A percentile compares a stretch with the other conserved stretches of the same genome.
These are phyloP conservation scores for Heliopora coerulea DNA, from an alignment of 92 coral and sea anemone genomes.

Conservation along the genomic window DNA sequence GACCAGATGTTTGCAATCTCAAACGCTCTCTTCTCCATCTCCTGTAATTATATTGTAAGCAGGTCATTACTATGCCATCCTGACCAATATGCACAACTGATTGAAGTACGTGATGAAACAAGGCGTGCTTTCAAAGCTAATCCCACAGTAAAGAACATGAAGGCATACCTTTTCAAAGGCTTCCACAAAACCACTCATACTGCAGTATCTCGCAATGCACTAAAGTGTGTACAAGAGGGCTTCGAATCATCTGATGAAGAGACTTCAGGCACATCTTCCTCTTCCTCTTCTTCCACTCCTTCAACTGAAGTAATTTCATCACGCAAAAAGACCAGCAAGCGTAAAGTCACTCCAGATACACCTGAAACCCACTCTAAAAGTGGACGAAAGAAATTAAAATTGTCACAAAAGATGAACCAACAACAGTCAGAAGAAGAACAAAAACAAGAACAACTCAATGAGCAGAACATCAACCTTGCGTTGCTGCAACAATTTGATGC, in stretches of 20 bases:
- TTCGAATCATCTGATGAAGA: not conserved
- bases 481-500: too few relatives aligned
- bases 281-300: too few relatives aligned
- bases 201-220: not conserved
- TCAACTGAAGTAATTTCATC: not conserved
- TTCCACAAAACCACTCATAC: not conserved
- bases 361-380: too few relatives aligned
- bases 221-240: not conserved
- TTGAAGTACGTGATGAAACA: not conserved
- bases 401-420: too few relatives aligned
- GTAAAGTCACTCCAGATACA: too few relatives aligned
- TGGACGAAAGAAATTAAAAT: too few relatives aligned
- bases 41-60: not conserved
- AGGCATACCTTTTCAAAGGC: not conserved
- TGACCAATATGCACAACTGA: not conserved
- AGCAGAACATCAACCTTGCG: too few relatives aligned
- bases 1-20: slow-evolving; percentile 10
- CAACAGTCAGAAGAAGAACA: too few relatives aligned
- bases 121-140: not conserved
- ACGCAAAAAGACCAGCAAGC: not conserved
- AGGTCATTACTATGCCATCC: not conserved
- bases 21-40: slow-evolving; percentile 9
- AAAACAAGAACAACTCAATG: too few relatives aligned
- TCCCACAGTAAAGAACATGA: not conserved
- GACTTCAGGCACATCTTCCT: not conserved